Evolutionary conservation across 2,797 vertebrate genomes (phyloP), one percentile per base, ranked within the genome.

Genomic region (Sparidentex hasta): DNA sequence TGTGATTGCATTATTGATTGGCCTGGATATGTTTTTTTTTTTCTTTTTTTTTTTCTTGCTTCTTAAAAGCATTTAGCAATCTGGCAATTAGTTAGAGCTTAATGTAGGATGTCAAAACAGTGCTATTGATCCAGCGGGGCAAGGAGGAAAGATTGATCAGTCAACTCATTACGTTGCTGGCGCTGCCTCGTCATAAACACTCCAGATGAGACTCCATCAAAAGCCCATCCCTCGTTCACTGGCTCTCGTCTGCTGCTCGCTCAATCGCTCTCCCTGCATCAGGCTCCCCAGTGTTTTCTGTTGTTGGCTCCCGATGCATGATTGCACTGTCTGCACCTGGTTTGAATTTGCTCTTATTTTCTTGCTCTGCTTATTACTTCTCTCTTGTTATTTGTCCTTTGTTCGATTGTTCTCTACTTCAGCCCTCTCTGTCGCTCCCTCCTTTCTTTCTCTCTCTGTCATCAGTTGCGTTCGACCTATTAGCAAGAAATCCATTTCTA

Each of bases 81-180:
- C 91, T 90, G 90, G 93, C 96, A 97, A 97, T 99, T 98, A 97
- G 97, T 97, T 97, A 95, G 94, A 95, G 90, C 95, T 98, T 98
- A 98, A 97, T 98, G 96, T 90, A 95, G 94, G 96, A 96, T 96
- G 97, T 97, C 96, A 96, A 96, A 97, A 97, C 95, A 97, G 89
- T 84, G 87, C 70, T 93, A 97, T 97, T 20, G 94, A 97, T 94
- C 93, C 88, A 83, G 81, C 52, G 72, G 48, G 78, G 85, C 95
- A 93, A 92, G 86, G 86, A 96, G 90, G 82, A 90, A 78, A 89
- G 90, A 97, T 95, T 97, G 95, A 97, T 97, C 96, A 96, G 93
- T 93, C 92, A 93, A 94, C 96, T 97, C 94, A 94, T 96, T 95
- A 94, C 94, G 95, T 95, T 90, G 84, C 91, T 92, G 93, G 92